phyloP scores from a whole-genome alignment of 2,797 vertebrate species.

The Catostomus latipinnis region DNA sequence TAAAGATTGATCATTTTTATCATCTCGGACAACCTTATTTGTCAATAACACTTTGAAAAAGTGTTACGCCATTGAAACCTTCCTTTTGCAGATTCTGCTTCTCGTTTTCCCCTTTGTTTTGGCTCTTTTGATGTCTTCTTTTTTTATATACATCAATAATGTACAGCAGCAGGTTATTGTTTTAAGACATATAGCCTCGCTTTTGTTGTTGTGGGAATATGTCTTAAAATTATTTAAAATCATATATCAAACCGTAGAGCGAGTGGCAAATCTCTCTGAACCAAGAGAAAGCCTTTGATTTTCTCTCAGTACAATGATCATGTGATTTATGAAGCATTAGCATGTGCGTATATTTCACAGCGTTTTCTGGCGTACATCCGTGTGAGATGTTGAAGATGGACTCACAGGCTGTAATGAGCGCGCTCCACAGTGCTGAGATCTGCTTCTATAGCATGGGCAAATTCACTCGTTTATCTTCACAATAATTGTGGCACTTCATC shows the following conservation, averaged over 20 bases:
- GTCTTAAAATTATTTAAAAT: slow-evolving; percentile 33
- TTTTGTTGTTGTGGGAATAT: slow-evolving; percentile 30
- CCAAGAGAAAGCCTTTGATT: slow-evolving; percentile 30
- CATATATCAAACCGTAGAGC: not conserved
- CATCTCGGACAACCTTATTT: too few relatives aligned
- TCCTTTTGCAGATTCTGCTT: slow-evolving; percentile 21
- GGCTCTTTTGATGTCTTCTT: slow-evolving; percentile 11
- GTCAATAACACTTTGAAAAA: too few relatives aligned
- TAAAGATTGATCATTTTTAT: too few relatives aligned
- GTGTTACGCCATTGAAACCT: too few relatives aligned
- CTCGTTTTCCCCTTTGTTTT: not conserved
- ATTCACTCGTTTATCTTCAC: slow-evolving; percentile 80
- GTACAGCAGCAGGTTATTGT: not conserved
- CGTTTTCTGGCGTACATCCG: slow-evolving; percentile 71
- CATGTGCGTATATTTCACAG: slow-evolving; percentile 67
- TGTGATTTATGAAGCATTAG: slow-evolving; percentile 71
- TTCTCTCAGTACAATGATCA: slow-evolving; percentile 45
- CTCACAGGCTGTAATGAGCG: slow-evolving; percentile 81
- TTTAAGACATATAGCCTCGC: too few relatives aligned
- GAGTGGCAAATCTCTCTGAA: not conserved
- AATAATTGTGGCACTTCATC: slow-evolving; percentile 83
- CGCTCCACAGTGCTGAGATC: slow-evolving; percentile 77
- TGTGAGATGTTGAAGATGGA: slow-evolving; percentile 67
- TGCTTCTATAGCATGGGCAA: slow-evolving; percentile 82
- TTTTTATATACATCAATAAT: not conserved